Percentiles rank a stretch among this genome's conserved stretches.
These are phyloP conservation scores for Beroe ovata DNA, from an alignment of 37 sponge, comb jelly and placozoan genomes.

Conservation along the genomic window DNA sequence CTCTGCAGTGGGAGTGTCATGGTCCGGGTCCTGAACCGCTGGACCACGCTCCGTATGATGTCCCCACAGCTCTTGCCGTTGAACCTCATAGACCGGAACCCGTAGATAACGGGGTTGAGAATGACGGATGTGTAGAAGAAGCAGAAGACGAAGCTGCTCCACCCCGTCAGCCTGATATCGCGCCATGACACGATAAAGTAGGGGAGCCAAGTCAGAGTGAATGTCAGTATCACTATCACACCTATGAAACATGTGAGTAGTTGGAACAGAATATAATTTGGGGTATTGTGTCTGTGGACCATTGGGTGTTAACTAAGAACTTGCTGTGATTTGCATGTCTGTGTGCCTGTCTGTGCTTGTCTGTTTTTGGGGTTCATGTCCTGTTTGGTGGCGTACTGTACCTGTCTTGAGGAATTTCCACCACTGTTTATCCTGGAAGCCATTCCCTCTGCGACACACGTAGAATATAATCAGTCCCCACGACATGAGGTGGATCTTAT, in stretches of 20 bases:
- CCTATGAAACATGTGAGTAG: no score
- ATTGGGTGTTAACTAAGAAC: no score
- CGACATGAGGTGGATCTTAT: constrained; percentile 22
- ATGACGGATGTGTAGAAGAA: constrained; percentile 57
- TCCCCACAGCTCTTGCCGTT: constrained; percentile 28
- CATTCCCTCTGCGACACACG: constrained; percentile 3
- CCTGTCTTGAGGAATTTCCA: constrained; percentile 65
- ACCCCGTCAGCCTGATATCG: background rate
- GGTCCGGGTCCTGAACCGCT: background rate
- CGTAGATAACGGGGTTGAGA: constrained; percentile 54
- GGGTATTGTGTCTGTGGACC: no score
- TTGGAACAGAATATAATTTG: no score
- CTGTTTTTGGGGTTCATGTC: no score
- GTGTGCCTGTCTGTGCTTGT: no score
- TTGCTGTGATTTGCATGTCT: no score
- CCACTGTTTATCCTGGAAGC: constrained; percentile 44
- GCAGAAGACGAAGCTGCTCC: constrained; percentile 32
- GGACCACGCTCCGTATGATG: background rate
- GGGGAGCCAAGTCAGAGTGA: constrained; percentile 32
- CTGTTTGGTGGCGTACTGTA: no score
- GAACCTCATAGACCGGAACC: constrained; percentile 34
- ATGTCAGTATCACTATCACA: constrained; percentile 20
- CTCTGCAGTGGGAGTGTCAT: background rate
- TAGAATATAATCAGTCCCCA: constrained; percentile 29
- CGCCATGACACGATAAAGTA: constrained; percentile 42